These are phyloP conservation scores for Xanthia togata DNA, from an alignment of 2,888 invertebrate genomes.

Conservation along the genomic window DNA sequence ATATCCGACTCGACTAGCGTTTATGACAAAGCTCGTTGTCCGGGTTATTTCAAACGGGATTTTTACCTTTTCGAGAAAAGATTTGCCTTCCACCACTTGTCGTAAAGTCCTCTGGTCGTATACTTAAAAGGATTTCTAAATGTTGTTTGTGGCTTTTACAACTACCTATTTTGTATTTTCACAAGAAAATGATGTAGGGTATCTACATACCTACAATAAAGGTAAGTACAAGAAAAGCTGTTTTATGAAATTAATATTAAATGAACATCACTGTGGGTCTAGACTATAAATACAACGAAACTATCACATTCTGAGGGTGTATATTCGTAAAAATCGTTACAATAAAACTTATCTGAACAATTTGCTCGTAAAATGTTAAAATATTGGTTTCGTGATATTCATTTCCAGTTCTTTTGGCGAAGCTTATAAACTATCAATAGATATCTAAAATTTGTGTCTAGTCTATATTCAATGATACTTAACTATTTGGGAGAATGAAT, in stretches of 20 bases:
- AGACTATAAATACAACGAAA: constrained; percentile 6
- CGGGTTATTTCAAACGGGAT: constrained; percentile 65
- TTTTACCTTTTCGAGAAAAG: constrained; percentile 67
- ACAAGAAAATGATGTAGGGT: background rate
- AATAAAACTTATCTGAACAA: constrained; percentile 9
- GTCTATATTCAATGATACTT: constrained; percentile 2
- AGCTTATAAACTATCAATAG: constrained; percentile 3
- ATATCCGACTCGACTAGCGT: constrained; percentile 65
- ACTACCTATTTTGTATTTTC: constrained; percentile 45
- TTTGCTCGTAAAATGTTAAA: background rate
- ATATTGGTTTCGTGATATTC: constrained; percentile 7
- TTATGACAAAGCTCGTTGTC: constrained; percentile 66
- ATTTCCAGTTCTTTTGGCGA: background rate
- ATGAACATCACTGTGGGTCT: constrained; percentile 10
- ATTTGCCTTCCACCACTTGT: constrained; percentile 58
- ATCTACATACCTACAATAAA: background rate
- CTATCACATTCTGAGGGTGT: background rate
- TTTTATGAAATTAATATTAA: constrained; percentile 4
- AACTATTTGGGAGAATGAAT: background rate
- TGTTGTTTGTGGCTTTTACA: constrained; percentile 46
- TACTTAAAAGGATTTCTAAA: constrained; percentile 35
- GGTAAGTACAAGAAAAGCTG: background rate
- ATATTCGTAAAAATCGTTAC: background rate
- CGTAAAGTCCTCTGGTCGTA: constrained; percentile 48
- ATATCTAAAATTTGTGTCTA: background rate